phyloP scores from a whole-genome alignment of 2,888 invertebrate species.

The Agriopis aurantiaria region DNA sequence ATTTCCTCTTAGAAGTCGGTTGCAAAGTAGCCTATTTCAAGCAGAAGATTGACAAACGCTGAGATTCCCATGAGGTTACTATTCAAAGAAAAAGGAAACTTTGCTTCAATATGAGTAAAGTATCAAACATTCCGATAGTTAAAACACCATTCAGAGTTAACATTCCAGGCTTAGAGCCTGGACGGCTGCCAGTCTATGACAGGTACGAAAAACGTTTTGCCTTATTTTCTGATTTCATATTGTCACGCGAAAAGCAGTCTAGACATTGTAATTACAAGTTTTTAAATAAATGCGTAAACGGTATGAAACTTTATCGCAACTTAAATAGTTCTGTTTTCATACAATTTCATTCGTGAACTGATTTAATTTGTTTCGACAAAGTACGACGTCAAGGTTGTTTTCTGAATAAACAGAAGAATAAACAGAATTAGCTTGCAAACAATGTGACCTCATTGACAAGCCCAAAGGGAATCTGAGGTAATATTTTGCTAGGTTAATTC shows the following conservation, averaged over 20 bases:
- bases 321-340: neutral
- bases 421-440: constrained; percentile 4
- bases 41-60: too few relatives aligned
- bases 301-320: constrained; percentile 11
- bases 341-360: neutral
- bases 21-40: too few relatives aligned
- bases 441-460: constrained; percentile 19
- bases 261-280: constrained; percentile 44
- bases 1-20: too few relatives aligned
- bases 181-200: constrained; percentile 28
- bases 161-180: constrained; percentile 8
- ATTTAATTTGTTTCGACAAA: constrained; percentile 12
- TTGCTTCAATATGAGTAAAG: neutral
- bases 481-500: constrained; percentile 2
- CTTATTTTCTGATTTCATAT: constrained; percentile 34
- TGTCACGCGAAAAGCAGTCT: constrained; percentile 45
- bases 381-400: neutral
- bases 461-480: neutral
- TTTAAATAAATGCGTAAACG: constrained; percentile 4
- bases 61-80: too few relatives aligned
- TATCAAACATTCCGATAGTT: neutral
- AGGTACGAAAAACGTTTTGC: constrained; percentile 20
- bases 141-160: constrained; percentile 10
- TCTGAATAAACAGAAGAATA: neutral
- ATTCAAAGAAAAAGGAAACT: neutral